Conservation (phyloP, 2,113 vertebrate species). For the Phainopepla nitens region DNA sequence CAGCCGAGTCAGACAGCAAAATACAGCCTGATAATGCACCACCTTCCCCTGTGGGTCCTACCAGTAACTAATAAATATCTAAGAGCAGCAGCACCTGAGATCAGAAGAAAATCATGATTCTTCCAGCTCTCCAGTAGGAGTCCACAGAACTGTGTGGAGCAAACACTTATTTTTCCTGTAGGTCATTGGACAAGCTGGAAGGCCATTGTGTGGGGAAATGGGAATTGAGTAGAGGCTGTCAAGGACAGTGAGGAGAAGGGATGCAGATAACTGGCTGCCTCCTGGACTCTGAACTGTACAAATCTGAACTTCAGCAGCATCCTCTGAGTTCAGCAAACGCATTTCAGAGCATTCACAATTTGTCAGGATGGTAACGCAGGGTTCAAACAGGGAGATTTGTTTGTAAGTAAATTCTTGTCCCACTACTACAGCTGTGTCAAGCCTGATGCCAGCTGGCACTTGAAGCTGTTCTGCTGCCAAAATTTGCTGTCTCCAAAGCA, state of each 20-base stretch:
- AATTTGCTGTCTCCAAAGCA: neutral
- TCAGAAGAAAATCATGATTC: neutral
- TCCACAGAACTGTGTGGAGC: neutral
- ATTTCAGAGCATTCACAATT: neutral
- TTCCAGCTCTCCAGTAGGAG: neutral
- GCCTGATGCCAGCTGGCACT: slow-evolving; percentile 1
- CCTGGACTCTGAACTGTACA: neutral
- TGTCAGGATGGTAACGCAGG: neutral
- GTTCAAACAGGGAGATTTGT: neutral
- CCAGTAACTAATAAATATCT: neutral
- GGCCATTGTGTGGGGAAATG: neutral
- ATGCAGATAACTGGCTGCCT: neutral
- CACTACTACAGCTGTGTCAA: slow-evolving; percentile 10
- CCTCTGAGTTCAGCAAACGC: neutral
- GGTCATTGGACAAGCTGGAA: neutral
- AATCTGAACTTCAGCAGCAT: neutral
- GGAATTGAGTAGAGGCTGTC: neutral
- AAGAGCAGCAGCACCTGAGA: neutral
- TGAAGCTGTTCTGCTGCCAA: neutral
- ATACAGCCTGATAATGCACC: neutral
- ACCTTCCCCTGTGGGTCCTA: neutral
- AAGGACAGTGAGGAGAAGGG: neutral
- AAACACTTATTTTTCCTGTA: neutral
- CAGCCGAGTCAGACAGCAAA: neutral
- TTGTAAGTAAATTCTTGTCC: slow-evolving; percentile 16